Conservation (phyloP, 2,113 vertebrate species). For the Mystacornis crossleyi region DNA sequence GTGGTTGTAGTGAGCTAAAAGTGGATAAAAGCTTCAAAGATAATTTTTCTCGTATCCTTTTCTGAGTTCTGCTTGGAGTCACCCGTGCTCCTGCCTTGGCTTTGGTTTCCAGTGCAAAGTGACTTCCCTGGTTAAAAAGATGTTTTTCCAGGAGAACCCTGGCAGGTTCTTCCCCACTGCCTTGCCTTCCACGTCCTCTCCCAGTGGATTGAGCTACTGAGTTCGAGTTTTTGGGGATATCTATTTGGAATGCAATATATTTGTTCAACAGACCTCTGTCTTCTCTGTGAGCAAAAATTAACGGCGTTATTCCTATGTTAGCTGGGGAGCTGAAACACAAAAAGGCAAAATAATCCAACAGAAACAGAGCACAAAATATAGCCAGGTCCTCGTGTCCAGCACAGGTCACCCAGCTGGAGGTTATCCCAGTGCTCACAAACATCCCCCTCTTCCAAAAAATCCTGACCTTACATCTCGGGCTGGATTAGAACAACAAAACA, state of each 20-base stretch:
- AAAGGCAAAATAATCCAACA: not conserved
- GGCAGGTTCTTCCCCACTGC: not conserved
- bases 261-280: not conserved
- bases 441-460: not conserved
- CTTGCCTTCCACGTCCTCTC: not conserved
- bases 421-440: not conserved
- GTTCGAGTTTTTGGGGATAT: not conserved
- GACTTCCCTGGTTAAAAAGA: not conserved
- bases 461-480: not conserved
- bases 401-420: constrained; percentile 27
- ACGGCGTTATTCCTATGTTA: not conserved
- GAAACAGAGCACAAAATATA: not conserved
- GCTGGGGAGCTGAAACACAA: not conserved
- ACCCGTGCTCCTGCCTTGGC: not conserved
- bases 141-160: not conserved
- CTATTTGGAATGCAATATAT: not conserved
- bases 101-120: not conserved
- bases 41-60: not conserved
- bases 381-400: not conserved
- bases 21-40: not conserved
- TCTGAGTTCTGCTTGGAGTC: not conserved
- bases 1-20: not conserved
- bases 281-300: not conserved
- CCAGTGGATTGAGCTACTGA: rapidly evolving
- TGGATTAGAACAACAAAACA: constrained; percentile 26